These are phyloP conservation scores for Seriola aureovittata DNA, from an alignment of 2,113 vertebrate genomes.

Conservation along the genomic window DNA sequence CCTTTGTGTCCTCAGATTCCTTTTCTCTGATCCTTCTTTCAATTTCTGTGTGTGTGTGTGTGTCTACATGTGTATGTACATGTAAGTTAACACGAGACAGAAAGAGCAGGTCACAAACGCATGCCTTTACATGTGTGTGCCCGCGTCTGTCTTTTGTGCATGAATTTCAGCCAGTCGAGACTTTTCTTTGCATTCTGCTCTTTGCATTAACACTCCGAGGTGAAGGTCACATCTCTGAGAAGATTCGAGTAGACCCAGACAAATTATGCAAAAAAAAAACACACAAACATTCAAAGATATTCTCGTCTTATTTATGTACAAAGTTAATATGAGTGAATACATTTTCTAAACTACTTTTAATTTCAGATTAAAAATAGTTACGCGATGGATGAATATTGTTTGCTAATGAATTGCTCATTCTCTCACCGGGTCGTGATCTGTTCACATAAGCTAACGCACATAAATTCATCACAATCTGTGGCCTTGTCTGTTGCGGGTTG, in stretches of 20 bases:
- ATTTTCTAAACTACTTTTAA: not conserved
- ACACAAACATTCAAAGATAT: not conserved
- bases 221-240: not conserved
- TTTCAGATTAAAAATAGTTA: not conserved
- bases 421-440: not conserved
- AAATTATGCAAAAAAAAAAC: not conserved
- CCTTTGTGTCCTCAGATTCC: not conserved
- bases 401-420: not conserved
- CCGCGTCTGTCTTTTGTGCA: not conserved
- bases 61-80: not conserved
- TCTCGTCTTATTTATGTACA: too few relatives aligned
- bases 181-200: not conserved
- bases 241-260: not conserved
- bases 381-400: not conserved
- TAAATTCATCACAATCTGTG: not conserved
- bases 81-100: not conserved
- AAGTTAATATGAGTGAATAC: too few relatives aligned
- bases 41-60: not conserved
- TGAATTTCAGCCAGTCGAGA: not conserved
- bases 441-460: not conserved
- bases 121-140: not conserved
- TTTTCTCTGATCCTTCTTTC: not conserved
- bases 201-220: too few relatives aligned
- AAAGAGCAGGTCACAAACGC: not conserved
- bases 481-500: not conserved